Evolutionary conservation across 2,888 invertebrate genomes (phyloP).

Genomic region (Ctena decussata): DNA sequence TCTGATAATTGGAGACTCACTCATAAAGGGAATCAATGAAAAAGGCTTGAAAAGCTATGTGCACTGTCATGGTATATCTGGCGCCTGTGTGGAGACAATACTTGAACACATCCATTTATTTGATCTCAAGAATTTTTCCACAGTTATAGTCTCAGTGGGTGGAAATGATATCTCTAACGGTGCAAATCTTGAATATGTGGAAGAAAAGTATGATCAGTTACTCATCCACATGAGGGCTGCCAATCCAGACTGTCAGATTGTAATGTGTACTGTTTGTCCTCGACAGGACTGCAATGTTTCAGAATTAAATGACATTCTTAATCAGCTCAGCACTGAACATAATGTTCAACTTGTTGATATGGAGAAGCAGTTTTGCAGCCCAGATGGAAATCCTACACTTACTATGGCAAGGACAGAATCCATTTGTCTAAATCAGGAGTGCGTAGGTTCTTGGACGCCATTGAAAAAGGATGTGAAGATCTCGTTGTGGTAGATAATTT

Average conservation of each 20-base stretch:
- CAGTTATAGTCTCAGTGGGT: background rate
- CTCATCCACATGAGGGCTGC: background rate
- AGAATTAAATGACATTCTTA: background rate
- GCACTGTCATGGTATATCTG: background rate
- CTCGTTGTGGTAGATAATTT: background rate
- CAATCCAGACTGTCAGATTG: background rate
- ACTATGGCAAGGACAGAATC: background rate
- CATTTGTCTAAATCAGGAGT: background rate
- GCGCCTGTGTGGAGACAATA: background rate
- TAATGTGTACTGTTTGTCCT: background rate
- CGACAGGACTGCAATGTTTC: background rate
- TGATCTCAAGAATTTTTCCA: background rate
- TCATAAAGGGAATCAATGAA: background rate
- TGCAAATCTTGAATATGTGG: background rate
- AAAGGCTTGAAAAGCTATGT: background rate
- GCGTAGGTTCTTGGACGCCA: background rate
- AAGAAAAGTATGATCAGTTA: too few species aligned
- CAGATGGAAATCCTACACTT: background rate
- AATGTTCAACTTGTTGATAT: background rate
- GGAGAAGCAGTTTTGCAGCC: background rate
- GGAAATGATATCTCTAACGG: background rate
- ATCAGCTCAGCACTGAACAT: background rate
- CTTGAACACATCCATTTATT: background rate
- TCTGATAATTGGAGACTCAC: background rate
- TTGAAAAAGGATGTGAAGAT: background rate